Evolutionary conservation across 2,797 vertebrate species (phyloP).

Genomic region (Myiotriccus ornatus): DNA sequence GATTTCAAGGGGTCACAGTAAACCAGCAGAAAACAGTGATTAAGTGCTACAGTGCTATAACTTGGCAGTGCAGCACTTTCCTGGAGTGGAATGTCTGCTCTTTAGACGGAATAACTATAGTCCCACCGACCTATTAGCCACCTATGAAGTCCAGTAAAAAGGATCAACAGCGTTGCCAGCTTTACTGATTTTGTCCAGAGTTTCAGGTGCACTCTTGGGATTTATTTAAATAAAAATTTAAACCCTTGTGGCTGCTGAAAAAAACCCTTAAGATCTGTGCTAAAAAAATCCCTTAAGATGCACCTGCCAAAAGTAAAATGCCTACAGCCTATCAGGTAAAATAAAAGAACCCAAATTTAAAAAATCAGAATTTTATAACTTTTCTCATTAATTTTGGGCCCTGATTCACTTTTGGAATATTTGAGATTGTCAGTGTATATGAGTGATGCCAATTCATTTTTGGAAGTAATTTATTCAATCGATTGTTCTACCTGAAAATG

Average conservation of each 20-base stretch:
- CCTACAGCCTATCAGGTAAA: background rate
- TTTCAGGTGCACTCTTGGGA: background rate
- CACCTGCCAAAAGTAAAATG: background rate
- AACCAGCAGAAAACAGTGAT: background rate
- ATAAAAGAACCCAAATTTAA: background rate
- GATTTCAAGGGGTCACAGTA: background rate
- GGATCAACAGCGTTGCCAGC: background rate
- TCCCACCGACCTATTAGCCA: background rate
- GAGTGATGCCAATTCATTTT: background rate
- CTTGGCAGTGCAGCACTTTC: background rate
- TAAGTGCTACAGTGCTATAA: background rate
- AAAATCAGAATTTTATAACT: background rate
- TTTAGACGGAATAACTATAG: background rate
- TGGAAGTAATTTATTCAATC: background rate
- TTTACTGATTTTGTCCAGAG: background rate
- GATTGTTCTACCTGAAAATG: slow-evolving; percentile 1
- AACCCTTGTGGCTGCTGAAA: background rate
- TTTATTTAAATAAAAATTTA: background rate
- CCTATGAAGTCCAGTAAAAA: background rate
- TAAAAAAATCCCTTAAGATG: background rate
- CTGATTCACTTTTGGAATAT: background rate
- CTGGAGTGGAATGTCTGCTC: background rate
- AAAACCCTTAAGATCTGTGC: background rate
- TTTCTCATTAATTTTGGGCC: background rate
- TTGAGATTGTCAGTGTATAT: background rate